These are phyloP conservation scores for Alectoris magna DNA, from an alignment of 2,797 vertebrate species.

Conservation along the genomic window DNA sequence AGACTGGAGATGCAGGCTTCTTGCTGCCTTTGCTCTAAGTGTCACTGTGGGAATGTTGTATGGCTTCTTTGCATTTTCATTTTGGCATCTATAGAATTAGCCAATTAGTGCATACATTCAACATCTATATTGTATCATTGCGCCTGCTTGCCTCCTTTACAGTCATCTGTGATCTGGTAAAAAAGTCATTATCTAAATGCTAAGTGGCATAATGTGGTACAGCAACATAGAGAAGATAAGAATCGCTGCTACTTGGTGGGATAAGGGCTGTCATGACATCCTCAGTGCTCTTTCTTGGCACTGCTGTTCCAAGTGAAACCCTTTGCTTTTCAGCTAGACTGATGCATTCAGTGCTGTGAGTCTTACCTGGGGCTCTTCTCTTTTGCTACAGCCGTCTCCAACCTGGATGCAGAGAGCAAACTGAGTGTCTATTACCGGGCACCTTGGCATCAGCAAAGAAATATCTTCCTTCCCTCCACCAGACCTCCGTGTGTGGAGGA, in stretches of 20 bases:
- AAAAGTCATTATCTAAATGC: not conserved
- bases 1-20: not conserved
- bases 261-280: not conserved
- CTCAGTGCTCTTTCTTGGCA: not conserved
- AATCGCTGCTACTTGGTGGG: not conserved
- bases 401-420: constrained; percentile 95
- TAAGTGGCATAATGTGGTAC: not conserved
- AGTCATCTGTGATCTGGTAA: not conserved
- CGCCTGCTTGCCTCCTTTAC: not conserved
- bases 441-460: constrained; percentile 92
- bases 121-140: fast-evolving
- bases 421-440: constrained; percentile 89
- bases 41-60: fast-evolving
- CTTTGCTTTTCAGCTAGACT: not conserved
- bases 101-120: not conserved
- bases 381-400: constrained; percentile 88
- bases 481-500: constrained; percentile 92
- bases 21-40: not conserved
- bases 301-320: not conserved
- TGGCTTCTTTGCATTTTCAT: not conserved
- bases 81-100: not conserved
- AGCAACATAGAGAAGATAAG: not conserved
- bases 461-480: constrained; percentile 88
- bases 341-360: not conserved
- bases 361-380: not conserved